A percentile compares a stretch with the other conserved stretches of the same genome.
These are phyloP conservation scores for Meloidogyne floridensis DNA, from an alignment of 1,140 invertebrate species.

Conservation along the genomic window DNA sequence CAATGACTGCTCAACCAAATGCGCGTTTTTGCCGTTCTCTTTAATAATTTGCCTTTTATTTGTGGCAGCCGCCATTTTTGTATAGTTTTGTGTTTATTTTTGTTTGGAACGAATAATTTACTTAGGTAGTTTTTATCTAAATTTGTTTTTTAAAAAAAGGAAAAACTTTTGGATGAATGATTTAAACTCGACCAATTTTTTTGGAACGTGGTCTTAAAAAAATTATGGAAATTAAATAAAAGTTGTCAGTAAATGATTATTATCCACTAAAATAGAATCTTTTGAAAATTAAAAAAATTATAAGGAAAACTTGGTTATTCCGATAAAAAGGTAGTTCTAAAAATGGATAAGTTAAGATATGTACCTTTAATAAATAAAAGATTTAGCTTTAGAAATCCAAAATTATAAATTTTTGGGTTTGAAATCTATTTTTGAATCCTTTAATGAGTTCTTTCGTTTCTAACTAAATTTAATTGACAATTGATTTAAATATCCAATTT, in stretches of 20 bases:
- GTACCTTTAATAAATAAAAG: too few relatives aligned
- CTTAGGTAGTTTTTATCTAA: not conserved
- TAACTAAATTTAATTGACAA: too few relatives aligned
- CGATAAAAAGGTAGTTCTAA: too few relatives aligned
- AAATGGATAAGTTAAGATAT: too few relatives aligned
- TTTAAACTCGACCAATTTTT: not conserved
- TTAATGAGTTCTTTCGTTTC: too few relatives aligned
- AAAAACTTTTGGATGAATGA: not conserved
- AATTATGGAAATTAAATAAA: not conserved
- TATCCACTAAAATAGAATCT: too few relatives aligned
- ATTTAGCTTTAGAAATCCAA: too few relatives aligned
- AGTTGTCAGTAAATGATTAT: not conserved
- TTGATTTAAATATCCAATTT: too few relatives aligned
- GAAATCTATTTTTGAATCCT: too few relatives aligned
- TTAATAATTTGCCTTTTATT: constrained; percentile 2
- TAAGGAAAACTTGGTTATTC: not conserved
- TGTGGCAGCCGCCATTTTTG: not conserved
- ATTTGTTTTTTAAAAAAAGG: not conserved
- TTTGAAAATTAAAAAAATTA: not conserved
- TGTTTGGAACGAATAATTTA: not conserved
- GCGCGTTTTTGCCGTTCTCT: constrained; percentile 8
- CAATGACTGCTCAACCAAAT: not conserved
- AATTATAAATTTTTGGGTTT: too few relatives aligned
- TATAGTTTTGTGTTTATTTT: constrained; percentile 3
- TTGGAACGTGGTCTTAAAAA: not conserved